Percentiles rank a stretch among this genome's conserved stretches.
These are phyloP conservation scores for Ophion ellenae DNA, from an alignment of 2,888 invertebrate species.

Conservation along the genomic window DNA sequence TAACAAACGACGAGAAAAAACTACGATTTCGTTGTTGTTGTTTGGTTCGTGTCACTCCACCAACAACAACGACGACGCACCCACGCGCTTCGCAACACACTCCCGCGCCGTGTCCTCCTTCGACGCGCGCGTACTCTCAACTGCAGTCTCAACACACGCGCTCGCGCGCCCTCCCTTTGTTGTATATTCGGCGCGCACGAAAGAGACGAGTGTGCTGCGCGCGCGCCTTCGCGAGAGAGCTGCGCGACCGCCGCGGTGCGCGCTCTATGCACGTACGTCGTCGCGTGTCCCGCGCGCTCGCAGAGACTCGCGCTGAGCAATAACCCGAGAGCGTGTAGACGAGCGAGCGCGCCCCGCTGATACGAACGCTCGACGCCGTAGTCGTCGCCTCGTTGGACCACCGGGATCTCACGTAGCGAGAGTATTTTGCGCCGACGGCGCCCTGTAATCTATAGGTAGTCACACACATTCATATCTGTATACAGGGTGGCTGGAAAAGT, in stretches of 20 bases:
- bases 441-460: neutral
- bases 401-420: slow-evolving; percentile 29
- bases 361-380: neutral
- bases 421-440: neutral
- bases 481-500: neutral
- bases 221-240: neutral
- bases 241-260: neutral
- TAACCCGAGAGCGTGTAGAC: slow-evolving; percentile 43
- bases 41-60: too few species aligned
- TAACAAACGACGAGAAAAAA: neutral
- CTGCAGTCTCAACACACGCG: slow-evolving; percentile 1
- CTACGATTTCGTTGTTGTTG: neutral
- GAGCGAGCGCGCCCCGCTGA: too few species aligned
- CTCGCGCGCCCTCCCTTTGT: neutral
- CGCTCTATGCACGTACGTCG: slow-evolving; percentile 60
- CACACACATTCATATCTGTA: neutral
- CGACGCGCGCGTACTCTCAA: neutral
- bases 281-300: slow-evolving; percentile 49
- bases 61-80: neutral
- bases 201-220: neutral
- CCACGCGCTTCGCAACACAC: neutral
- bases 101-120: slow-evolving; percentile 10
- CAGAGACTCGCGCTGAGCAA: slow-evolving; percentile 49
- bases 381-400: slow-evolving; percentile 8
- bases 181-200: neutral